A percentile compares a stretch with the other conserved stretches of the same genome.
These are phyloP conservation scores for Tragelaphus scriptus DNA, from an alignment of 2,113 vertebrate species.

Conservation along the genomic window DNA sequence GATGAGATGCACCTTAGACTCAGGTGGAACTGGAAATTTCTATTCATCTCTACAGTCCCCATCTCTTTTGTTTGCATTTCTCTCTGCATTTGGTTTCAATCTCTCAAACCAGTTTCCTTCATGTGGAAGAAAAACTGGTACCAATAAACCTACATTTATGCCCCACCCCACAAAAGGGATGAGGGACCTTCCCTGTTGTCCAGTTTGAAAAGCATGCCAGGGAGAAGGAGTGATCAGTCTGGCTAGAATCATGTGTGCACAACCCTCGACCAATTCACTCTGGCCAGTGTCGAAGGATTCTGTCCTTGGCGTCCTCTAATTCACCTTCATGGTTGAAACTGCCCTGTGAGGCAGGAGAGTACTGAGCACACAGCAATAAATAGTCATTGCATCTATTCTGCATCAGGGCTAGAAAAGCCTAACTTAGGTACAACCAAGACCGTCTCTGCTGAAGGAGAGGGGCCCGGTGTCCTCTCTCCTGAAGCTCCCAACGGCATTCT, in stretches of 20 bases:
- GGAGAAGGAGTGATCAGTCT: neutral
- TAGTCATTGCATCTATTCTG: neutral
- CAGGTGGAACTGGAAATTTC: neutral
- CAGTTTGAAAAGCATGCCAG: neutral
- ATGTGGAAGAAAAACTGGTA: neutral
- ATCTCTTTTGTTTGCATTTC: neutral
- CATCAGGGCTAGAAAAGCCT: neutral
- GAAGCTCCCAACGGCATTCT: neutral
- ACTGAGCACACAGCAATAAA: neutral
- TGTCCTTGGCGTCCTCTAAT: neutral
- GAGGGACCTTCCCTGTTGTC: neutral
- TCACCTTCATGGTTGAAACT: neutral
- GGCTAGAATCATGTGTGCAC: neutral
- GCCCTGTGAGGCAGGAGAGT: neutral
- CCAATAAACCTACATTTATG: neutral
- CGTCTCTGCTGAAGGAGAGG: neutral
- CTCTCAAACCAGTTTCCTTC: neutral
- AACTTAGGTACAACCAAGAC: neutral
- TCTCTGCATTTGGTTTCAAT: neutral
- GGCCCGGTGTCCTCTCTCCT: neutral
- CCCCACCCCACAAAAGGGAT: neutral
- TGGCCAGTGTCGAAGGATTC: neutral
- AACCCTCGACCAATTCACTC: neutral
- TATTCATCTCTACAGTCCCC: neutral
- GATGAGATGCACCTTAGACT: neutral